Conservation (phyloP, 2,113 vertebrate species). For the Rhadina sibilatrix region DNA sequence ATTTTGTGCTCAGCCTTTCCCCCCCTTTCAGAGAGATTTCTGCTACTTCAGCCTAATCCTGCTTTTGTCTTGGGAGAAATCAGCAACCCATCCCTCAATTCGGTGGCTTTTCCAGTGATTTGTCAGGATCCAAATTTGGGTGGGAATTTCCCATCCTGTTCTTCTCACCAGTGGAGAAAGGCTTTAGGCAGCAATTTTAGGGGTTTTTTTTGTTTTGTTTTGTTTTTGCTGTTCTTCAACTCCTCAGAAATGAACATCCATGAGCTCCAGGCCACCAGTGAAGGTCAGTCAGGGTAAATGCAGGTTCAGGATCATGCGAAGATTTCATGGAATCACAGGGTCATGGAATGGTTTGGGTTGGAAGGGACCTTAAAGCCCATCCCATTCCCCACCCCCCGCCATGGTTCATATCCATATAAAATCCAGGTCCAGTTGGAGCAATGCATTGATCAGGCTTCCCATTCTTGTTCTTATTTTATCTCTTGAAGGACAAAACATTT, state of each 20-base stretch:
- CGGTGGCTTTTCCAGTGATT: background rate
- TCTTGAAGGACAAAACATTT: background rate
- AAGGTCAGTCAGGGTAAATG: background rate
- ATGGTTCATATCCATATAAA: background rate
- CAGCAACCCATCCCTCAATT: background rate
- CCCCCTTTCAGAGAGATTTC: accelerated
- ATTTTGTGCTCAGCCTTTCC: background rate
- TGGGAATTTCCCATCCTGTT: background rate
- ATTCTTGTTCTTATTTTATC: background rate
- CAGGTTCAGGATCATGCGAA: accelerated
- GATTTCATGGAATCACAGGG: background rate
- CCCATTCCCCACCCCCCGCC: no score
- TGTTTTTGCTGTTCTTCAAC: background rate
- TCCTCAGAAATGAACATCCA: background rate
- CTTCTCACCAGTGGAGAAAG: background rate
- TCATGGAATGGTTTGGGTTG: background rate
- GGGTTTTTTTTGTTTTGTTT: no score
- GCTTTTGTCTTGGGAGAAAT: background rate
- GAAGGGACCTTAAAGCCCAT: background rate
- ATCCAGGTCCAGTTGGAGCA: accelerated
- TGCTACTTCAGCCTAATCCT: background rate
- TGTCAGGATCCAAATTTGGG: background rate
- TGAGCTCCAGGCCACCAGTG: accelerated
- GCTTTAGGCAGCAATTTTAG: background rate
- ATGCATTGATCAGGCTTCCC: background rate